phyloP scores from a whole-genome alignment of 2,113 vertebrate genomes.

The Myrmecophaga tridactyla region DNA sequence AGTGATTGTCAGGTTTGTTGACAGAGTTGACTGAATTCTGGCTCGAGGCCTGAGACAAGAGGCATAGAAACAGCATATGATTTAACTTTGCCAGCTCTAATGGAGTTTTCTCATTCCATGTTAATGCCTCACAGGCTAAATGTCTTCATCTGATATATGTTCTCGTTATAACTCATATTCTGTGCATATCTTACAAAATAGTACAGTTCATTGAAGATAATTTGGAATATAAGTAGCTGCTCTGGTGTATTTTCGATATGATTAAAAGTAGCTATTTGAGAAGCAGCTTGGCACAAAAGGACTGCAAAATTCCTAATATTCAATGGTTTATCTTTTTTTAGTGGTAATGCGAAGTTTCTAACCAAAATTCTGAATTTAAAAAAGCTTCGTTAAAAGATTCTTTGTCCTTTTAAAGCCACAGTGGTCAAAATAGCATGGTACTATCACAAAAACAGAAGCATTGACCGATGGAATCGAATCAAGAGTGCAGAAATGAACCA shows the following conservation, averaged over 20 bases:
- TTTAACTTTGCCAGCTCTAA: not conserved
- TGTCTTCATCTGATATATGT: not conserved
- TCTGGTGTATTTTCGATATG: not conserved
- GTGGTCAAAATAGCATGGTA: no score
- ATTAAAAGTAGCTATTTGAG: not conserved
- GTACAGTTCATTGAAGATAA: not conserved
- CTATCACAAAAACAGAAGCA: no score
- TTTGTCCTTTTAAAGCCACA: no score
- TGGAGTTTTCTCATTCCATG: not conserved
- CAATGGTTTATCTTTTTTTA: not conserved
- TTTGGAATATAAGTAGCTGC: not conserved
- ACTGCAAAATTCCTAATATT: not conserved
- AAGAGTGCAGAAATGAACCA: no score
- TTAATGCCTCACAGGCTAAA: not conserved
- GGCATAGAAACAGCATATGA: not conserved
- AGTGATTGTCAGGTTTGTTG: not conserved
- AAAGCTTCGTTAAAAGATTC: not conserved
- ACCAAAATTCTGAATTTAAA: not conserved
- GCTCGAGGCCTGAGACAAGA: not conserved
- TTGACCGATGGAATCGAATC: no score
- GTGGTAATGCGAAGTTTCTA: constrained; percentile 5
- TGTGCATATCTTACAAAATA: not conserved
- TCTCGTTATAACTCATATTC: not conserved
- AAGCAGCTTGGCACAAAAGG: not conserved
- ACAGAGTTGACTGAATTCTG: not conserved